Conservation (phyloP, 2,113 vertebrate genomes). For the Pteronura brasiliensis region DNA sequence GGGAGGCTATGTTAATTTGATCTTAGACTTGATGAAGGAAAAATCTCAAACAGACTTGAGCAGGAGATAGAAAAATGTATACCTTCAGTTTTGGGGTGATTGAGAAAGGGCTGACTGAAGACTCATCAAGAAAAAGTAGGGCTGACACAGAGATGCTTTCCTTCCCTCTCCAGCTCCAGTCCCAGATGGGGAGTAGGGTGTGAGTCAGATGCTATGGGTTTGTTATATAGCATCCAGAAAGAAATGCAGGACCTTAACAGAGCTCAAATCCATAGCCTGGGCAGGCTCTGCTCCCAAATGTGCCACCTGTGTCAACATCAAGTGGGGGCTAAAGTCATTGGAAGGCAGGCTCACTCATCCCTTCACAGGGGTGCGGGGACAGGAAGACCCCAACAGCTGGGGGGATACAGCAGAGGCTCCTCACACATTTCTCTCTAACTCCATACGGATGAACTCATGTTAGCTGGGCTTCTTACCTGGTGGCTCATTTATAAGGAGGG, state of each 20-base stretch:
- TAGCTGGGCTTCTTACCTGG: neutral
- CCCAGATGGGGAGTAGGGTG: accelerated
- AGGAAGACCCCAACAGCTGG: neutral
- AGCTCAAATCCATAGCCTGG: neutral
- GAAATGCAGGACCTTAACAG: neutral
- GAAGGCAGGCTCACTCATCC: accelerated
- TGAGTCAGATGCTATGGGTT: neutral
- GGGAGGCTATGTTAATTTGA: neutral
- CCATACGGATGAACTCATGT: neutral
- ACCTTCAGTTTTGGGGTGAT: neutral
- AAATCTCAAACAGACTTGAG: neutral
- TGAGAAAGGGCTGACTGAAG: neutral
- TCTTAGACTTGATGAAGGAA: neutral
- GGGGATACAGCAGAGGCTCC: accelerated
- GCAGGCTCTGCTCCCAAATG: neutral
- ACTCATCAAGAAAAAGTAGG: no score
- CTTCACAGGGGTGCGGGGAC: neutral
- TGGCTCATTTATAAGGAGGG: neutral
- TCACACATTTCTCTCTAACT: neutral
- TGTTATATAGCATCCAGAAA: neutral
- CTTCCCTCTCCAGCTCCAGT: neutral
- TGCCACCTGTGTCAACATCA: neutral
- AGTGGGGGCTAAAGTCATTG: accelerated
- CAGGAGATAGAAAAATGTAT: neutral
- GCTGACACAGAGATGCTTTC: accelerated